Conservation (phyloP, 2,797 vertebrate species). For the Thamnophis elegans region DNA sequence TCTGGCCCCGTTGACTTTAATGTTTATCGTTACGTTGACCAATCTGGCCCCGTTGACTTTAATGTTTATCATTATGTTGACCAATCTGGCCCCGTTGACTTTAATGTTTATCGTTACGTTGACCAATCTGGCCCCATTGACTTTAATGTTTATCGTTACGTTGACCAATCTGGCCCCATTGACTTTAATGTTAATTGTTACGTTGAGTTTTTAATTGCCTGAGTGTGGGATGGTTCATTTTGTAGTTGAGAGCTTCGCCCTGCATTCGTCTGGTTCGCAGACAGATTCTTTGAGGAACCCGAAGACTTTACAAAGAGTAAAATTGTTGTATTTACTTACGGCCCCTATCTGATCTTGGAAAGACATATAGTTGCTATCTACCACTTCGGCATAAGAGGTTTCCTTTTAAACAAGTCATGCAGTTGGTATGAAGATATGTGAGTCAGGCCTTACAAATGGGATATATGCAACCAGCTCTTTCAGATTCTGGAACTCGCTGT, state of each 20-base stretch:
- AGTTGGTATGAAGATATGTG: slow-evolving; percentile 3
- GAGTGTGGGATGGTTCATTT: neutral
- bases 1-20: too few species aligned
- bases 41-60: too few species aligned
- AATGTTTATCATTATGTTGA: too few species aligned
- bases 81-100: too few species aligned
- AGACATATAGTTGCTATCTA: neutral
- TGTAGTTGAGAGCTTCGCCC: neutral
- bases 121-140: too few species aligned
- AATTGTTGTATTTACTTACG: neutral
- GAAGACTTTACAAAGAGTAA: neutral
- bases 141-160: too few species aligned
- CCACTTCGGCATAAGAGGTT: neutral
- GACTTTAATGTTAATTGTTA: neutral
- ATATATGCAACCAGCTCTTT: neutral
- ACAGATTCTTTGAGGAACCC: neutral
- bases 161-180: neutral
- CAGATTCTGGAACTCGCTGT: neutral
- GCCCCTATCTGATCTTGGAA: neutral
- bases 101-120: too few species aligned
- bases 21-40: too few species aligned
- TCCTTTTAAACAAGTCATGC: neutral
- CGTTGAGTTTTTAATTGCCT: neutral
- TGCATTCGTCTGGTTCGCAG: neutral
- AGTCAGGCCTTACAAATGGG: neutral